A percentile compares a stretch with the other conserved stretches of the same genome.
Evolutionary conservation across 2,797 vertebrate species (phyloP).

Genomic region (Enteromius treurensis): DNA sequence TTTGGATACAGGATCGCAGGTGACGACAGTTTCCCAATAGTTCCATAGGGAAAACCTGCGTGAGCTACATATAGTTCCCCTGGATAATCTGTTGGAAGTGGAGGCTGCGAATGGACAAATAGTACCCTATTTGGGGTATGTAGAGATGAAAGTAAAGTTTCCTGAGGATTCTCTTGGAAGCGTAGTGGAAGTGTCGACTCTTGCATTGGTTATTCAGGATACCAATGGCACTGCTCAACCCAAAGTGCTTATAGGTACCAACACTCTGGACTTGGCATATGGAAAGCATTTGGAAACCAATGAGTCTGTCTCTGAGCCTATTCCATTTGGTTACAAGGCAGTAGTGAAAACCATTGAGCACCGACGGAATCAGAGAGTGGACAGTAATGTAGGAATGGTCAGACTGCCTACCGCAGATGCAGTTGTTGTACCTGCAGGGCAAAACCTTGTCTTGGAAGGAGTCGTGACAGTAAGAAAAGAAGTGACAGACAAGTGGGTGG

Average conservation of each 20-base stretch:
- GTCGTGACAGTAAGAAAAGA: neutral
- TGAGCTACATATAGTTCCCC: neutral
- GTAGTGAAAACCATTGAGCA: neutral
- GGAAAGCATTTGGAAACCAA: neutral
- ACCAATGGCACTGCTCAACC: neutral
- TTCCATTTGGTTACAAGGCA: neutral
- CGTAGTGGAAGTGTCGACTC: neutral
- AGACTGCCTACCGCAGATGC: neutral
- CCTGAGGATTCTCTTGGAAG: slow-evolving; percentile 1
- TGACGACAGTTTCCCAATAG: neutral
- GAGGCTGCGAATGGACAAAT: slow-evolving; percentile 14
- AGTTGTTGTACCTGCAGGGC: neutral
- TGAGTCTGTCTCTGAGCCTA: neutral
- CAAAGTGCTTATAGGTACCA: slow-evolving; percentile 13
- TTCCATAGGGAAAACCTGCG: neutral
- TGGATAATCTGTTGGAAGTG: neutral
- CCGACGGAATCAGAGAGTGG: neutral
- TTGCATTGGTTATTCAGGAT: slow-evolving; percentile 15
- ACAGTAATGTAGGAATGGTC: slow-evolving; percentile 2
- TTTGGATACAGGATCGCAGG: neutral
- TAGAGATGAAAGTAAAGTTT: slow-evolving; percentile 10
- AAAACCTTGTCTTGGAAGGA: neutral
- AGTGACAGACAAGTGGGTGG: neutral
- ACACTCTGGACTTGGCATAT: slow-evolving; percentile 1
- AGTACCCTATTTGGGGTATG: slow-evolving; percentile 26